Evolutionary conservation across 2,797 vertebrate species (phyloP), one percentile per base, ranked within the genome.

Genomic region (Limnodromus scolopaceus): DNA sequence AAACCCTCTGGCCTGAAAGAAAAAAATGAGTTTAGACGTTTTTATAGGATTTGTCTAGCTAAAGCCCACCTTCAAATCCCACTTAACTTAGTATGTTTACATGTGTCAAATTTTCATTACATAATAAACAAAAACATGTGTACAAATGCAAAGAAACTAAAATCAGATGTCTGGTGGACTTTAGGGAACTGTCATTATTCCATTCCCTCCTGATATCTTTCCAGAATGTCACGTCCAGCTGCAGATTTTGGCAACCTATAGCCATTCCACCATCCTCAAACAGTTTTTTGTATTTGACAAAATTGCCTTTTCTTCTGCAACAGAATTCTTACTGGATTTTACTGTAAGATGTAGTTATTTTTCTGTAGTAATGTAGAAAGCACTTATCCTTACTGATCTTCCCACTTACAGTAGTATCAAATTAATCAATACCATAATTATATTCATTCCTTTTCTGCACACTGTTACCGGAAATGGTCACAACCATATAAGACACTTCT

Each of bases 71-170:
- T 96, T 93, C 84, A 90, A 92, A 77, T 76, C 95, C 43, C 38
- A 93, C 66, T 91, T 80, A 71, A 94, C 71, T 48, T 49, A 83
- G 13, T 76, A 93, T 92, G 39, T 96, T 96, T 96, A 96, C 53
- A 77, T 89, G 66, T 87, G 60, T 88, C 88, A 92, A 86, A 84
- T 93, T 95, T 91, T 96, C 70, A 94, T 96, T 96, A 92, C 87
- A 68, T 64, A 94, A 96, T 92, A 94, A 96, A 84, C 87, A 97
- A 97, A 95, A 97, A 87, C 80, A 89, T 65, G 28, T 93, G 70
- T 60, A 95, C 92, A 53, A 79, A 94, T 78, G 66, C 6, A 27
- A 94, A 92, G 82, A 97, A 96, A 96, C 36, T 82, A 70, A 96
- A 97, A 71, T 92, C 69, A 96, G 51, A 86, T 82, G 70, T 66